A percentile compares a stretch with the other conserved stretches of the same genome.
These are phyloP conservation scores for Cepphus grylle DNA, from an alignment of 2,113 vertebrate species.

Conservation along the genomic window DNA sequence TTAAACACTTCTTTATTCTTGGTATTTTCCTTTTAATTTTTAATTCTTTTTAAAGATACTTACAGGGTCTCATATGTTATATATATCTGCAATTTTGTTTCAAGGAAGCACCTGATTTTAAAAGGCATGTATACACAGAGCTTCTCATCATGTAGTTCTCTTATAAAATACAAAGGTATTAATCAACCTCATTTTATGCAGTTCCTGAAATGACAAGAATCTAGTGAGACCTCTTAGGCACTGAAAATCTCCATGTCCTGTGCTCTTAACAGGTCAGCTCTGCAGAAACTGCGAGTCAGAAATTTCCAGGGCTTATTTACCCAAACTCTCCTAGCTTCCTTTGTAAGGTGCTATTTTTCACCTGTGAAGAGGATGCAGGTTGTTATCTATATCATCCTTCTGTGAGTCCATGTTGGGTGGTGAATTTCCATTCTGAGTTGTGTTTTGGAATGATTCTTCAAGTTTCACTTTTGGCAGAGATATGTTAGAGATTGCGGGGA, in stretches of 20 bases:
- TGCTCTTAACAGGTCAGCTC: background rate
- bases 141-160: background rate
- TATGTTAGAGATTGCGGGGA: background rate
- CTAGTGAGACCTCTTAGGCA: background rate
- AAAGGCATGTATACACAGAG: background rate
- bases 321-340: background rate
- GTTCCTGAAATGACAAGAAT: background rate
- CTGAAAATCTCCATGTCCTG: background rate
- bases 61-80: background rate
- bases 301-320: background rate
- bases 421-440: background rate
- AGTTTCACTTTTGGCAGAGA: background rate
- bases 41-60: background rate
- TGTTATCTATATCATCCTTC: background rate
- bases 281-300: background rate
- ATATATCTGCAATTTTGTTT: background rate
- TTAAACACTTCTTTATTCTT: background rate
- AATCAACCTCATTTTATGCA: background rate
- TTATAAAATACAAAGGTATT: background rate
- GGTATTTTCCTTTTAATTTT: background rate
- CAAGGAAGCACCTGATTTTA: background rate
- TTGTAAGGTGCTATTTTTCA: background rate
- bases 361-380: background rate
- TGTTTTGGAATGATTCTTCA: background rate
- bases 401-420: background rate